Conservation (phyloP, 2,888 invertebrate species). For the Pollenia labialis region DNA sequence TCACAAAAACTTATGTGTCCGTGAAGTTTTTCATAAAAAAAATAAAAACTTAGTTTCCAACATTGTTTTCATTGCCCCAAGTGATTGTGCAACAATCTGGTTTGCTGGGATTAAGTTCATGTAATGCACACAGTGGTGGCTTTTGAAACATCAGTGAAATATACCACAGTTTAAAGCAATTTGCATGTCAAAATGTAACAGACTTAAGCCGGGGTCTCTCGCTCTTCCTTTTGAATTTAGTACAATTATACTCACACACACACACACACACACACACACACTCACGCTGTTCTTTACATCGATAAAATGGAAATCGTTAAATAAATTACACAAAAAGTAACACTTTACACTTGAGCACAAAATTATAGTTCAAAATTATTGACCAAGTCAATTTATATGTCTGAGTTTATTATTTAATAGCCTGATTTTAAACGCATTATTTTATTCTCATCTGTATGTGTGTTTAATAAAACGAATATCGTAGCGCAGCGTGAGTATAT, state of each 20-base stretch:
- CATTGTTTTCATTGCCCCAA: no score
- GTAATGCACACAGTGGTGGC: background rate
- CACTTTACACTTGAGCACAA: conserved; percentile 7
- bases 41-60: background rate
- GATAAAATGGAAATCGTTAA: conserved; percentile 6
- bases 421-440: background rate
- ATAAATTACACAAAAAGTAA: background rate
- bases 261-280: background rate
- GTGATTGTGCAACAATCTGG: background rate
- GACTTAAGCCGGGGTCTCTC: conserved; percentile 45
- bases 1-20: no score
- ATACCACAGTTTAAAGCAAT: conserved; percentile 58
- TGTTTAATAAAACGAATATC: conserved; percentile 9
- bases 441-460: conserved; percentile 1
- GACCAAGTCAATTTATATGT: background rate
- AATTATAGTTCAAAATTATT: background rate
- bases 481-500: conserved; percentile 27
- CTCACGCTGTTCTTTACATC: background rate
- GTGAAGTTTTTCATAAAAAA: background rate
- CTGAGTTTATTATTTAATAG: background rate
- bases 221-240: conserved; percentile 22
- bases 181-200: conserved; percentile 71
- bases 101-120: conserved; percentile 27
- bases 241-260: conserved; percentile 5
- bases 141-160: conserved; percentile 31